Base-by-base conservation (phyloP, 2,797 vertebrate species). In the Myoxocephalus aenaeus region DNA sequence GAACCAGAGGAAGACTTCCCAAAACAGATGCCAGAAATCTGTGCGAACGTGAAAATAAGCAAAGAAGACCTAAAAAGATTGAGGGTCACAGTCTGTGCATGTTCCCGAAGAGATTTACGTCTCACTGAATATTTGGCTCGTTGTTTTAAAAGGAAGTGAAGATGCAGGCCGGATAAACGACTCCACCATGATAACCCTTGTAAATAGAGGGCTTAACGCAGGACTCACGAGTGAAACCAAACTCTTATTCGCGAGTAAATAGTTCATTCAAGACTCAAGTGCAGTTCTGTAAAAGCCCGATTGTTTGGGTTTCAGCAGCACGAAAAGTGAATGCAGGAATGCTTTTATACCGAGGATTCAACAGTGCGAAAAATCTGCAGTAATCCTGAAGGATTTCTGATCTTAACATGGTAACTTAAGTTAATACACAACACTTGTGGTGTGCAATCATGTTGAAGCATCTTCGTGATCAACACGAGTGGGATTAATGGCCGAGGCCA, bases 81-180 rank as follows among this genome's bases (percentile, higher is more conserved):
- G 64, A 5, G 38, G 56, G 34, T 10, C 27, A 58, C 3, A 53
- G 53, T 59, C 50, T 29, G 69, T 70, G 50, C 50, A 70, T 22
- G 65, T 75, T 56, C 70, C 72, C 54, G 36, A 63, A 54, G 34
- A 69, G 61, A 59, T 13, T 65, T 40, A 48, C 20, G 50, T 77
- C 61, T 65, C 38, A 18, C 57, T 61, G 34, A n/a, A 46, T 29
- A 85, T 75, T 65, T 82, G 73, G 74, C 67, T 69, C 65, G 74
- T 80, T 84, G 81, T 76, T 59, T 38, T 38, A 79, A 81, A 22
- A 82, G 79, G 67, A 77, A 77, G 78, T 44, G 58, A 86, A 79
- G 80, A 79, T 73, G 83, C 59, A 67, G 11, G 13, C 38, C 32
- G 53, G 12, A 53, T 46, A n/a, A 56, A 14, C 14, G 8, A 13